These are phyloP conservation scores for Idaea dimidiata DNA, from an alignment of 2,888 invertebrate species.

Conservation along the genomic window DNA sequence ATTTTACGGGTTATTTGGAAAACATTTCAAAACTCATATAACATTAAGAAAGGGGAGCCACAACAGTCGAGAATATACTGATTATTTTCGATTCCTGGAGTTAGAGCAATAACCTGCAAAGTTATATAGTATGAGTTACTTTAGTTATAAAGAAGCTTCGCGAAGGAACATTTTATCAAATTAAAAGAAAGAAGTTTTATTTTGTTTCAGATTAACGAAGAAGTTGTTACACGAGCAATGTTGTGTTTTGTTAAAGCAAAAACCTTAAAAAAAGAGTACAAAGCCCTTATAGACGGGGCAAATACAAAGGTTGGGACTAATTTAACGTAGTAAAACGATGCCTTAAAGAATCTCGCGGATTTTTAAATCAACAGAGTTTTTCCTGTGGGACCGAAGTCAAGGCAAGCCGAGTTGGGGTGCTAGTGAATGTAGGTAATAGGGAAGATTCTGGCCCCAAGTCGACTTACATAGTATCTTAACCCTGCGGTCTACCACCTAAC, in stretches of 20 bases:
- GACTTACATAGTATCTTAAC: constrained; percentile 36
- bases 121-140: neutral
- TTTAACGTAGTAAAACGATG: constrained; percentile 27
- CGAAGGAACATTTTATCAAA: constrained; percentile 13
- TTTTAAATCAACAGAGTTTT: constrained; percentile 45
- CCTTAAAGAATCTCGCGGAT: constrained; percentile 39
- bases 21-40: too few relatives aligned
- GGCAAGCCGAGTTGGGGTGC: constrained; percentile 42
- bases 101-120: neutral
- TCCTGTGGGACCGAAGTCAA: constrained; percentile 31
- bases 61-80: neutral
- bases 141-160: neutral
- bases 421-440: constrained; percentile 45
- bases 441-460: constrained; percentile 35
- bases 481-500: constrained; percentile 13
- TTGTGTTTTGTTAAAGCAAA: constrained; percentile 21
- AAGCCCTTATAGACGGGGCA: constrained; percentile 31
- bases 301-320: constrained; percentile 42
- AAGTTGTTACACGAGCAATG: constrained; percentile 14
- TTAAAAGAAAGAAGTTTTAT: constrained; percentile 12
- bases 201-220: constrained; percentile 10
- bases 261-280: constrained; percentile 32
- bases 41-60: neutral
- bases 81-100: neutral
- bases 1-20: too few relatives aligned